phyloP scores from a whole-genome alignment of 2,797 vertebrate genomes.

The Momotus momota region DNA sequence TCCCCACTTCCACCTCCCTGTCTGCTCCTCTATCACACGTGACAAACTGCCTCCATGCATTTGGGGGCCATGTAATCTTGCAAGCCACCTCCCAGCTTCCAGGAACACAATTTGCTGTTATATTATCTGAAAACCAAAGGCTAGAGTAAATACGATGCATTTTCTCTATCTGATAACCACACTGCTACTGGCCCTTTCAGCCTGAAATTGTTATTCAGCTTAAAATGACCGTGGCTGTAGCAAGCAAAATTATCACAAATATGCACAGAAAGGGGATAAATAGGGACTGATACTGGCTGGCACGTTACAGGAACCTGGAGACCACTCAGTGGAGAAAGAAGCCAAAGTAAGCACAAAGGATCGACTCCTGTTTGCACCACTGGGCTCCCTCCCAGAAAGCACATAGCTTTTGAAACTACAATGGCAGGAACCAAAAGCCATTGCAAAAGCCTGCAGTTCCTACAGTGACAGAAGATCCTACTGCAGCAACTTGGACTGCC shows the following conservation, averaged over 20 bases:
- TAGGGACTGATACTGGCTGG: background rate
- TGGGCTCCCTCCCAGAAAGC: background rate
- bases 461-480: background rate
- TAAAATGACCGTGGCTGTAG: background rate
- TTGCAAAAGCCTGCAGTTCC: background rate
- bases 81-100: conserved; percentile 13
- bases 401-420: background rate
- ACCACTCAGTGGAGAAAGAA: background rate
- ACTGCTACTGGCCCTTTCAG: background rate
- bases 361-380: background rate
- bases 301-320: background rate
- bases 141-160: background rate
- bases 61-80: background rate
- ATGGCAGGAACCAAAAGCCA: background rate
- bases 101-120: background rate
- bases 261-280: background rate
- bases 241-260: background rate
- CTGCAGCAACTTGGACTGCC: background rate
- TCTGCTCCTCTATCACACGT: background rate
- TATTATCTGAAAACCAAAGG: background rate
- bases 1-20: background rate
- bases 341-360: background rate
- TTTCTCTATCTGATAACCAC: conserved; percentile 2
- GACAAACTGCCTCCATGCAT: background rate
- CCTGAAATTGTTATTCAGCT: background rate